These are phyloP conservation scores for Catagonus wagneri DNA, from an alignment of 2,113 vertebrate species.

Conservation along the genomic window DNA sequence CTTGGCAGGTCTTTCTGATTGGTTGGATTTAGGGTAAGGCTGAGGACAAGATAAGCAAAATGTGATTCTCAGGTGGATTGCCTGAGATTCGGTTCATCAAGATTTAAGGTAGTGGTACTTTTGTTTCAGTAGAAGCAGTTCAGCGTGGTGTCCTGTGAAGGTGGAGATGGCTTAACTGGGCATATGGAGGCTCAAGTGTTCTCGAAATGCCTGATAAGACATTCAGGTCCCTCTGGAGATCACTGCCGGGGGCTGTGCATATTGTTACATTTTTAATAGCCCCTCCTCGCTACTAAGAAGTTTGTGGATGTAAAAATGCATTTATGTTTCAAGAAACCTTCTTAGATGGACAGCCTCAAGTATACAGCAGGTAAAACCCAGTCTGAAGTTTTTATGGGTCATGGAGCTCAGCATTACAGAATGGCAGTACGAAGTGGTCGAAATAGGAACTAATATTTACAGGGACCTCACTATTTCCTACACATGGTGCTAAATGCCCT, in stretches of 20 bases:
- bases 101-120: background rate
- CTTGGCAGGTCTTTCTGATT: background rate
- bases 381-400: background rate
- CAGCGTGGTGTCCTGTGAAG: accelerated
- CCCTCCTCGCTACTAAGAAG: constrained; percentile 2
- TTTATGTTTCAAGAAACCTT: background rate
- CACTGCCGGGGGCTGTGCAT: background rate
- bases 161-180: background rate
- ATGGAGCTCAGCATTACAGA: background rate
- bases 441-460: background rate
- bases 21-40: background rate
- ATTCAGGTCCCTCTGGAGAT: background rate
- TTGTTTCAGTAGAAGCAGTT: background rate
- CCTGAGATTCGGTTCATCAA: background rate
- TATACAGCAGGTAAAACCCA: background rate
- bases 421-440: background rate
- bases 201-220: background rate
- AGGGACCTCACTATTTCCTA: background rate
- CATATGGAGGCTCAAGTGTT: background rate
- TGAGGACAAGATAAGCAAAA: background rate
- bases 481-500: background rate
- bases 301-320: background rate
- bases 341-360: background rate
- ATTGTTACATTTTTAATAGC: background rate
- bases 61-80: background rate